Percentiles rank a stretch among this genome's conserved stretches.
These are phyloP conservation scores for Eutrigla gurnardus DNA, from an alignment of 2,797 vertebrate species.

Conservation along the genomic window DNA sequence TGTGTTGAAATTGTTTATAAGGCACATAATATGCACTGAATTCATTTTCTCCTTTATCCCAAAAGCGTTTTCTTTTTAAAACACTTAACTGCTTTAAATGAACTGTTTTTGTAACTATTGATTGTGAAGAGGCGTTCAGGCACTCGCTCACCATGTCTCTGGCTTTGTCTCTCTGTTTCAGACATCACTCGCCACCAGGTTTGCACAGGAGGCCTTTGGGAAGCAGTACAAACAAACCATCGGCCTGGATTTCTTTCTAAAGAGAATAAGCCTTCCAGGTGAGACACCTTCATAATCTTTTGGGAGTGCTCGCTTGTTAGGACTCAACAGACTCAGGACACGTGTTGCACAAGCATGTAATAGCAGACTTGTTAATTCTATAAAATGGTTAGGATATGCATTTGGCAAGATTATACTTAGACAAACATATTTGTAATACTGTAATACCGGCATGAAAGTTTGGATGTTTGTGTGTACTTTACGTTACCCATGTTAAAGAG, in stretches of 20 bases:
- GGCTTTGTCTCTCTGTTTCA: constrained; percentile 84
- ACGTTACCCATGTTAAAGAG: constrained; percentile 15
- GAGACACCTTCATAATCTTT: constrained; percentile 81
- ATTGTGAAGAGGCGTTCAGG: constrained; percentile 29
- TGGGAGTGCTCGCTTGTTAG: constrained; percentile 57
- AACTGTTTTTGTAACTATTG: constrained; percentile 32
- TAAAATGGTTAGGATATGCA: constrained; percentile 25
- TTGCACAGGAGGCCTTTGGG: constrained; percentile 98
- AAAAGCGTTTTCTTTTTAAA: constrained; percentile 33
- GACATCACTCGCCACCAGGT: constrained; percentile 97
- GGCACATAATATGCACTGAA: constrained; percentile 15
- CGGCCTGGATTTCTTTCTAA: constrained; percentile 99
- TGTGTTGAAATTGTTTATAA: constrained; percentile 22
- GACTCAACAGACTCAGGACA: constrained; percentile 30
- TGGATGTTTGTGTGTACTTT: constrained; percentile 27
- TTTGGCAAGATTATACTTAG: not conserved
- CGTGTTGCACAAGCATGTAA: constrained; percentile 39
- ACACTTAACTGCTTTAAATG: constrained; percentile 22
- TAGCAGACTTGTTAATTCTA: constrained; percentile 26
- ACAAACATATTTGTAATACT: constrained; percentile 15
- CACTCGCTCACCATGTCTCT: constrained; percentile 52
- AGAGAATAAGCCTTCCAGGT: constrained; percentile 98
- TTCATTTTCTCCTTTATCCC: constrained; percentile 13
- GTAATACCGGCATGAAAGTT: not conserved
- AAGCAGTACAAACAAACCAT: constrained; percentile 99